Percentiles rank a stretch among this genome's conserved stretches.
Conservation (phyloP, 2,113 vertebrate genomes). For the Lasiurus cinereus region DNA sequence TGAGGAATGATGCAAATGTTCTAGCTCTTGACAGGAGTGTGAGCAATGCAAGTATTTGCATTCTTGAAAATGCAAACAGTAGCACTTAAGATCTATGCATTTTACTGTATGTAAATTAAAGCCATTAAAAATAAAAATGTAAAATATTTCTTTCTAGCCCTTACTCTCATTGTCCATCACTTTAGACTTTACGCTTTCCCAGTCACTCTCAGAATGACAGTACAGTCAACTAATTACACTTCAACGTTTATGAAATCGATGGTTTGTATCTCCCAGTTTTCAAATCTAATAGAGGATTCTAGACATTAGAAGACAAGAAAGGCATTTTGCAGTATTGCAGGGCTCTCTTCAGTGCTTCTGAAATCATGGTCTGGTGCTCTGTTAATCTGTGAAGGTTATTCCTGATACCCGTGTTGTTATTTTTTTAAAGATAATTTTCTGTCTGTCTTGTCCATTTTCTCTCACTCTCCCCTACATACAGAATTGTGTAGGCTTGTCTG, state of each 20-base stretch:
- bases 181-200: background rate
- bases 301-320: background rate
- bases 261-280: slow-evolving; percentile 34
- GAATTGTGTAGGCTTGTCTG: background rate
- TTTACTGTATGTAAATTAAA: slow-evolving; percentile 8
- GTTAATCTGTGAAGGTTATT: background rate
- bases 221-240: background rate
- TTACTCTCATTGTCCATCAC: background rate
- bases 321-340: background rate
- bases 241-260: background rate
- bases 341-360: background rate
- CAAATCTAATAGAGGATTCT: background rate
- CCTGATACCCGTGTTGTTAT: background rate
- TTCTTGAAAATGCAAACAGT: background rate
- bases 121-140: background rate
- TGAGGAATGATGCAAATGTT: background rate
- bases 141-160: background rate
- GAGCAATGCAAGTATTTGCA: background rate
- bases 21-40: too few species aligned
- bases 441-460: background rate
- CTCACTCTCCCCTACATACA: background rate
- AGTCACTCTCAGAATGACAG: background rate
- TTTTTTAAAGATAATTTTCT: background rate
- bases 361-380: rapidly evolving
- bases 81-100: background rate